phyloP scores from a whole-genome alignment of 2,113 vertebrate species.

The Daboia siamensis region DNA sequence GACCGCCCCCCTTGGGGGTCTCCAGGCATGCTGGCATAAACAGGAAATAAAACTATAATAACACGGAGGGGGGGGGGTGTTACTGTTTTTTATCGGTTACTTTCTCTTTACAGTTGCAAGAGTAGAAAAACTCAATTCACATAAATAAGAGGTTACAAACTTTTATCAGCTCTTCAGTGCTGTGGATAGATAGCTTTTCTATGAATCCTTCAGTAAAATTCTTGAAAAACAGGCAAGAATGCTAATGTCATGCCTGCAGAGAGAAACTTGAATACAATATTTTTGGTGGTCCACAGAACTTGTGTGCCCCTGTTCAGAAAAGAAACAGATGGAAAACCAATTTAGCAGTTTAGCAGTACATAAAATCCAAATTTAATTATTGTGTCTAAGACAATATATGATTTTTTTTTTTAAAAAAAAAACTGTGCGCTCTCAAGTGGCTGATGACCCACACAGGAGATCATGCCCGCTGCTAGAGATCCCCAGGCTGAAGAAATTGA shows the following conservation, averaged over 20 bases:
- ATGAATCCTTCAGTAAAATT: background rate
- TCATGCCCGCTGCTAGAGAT: background rate
- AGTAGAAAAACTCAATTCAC: background rate
- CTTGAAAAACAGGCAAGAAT: background rate
- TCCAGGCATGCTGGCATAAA: too few relatives aligned
- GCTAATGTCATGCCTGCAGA: background rate
- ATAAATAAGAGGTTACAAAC: background rate
- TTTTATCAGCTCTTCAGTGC: background rate
- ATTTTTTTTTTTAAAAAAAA: background rate
- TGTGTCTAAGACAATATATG: background rate
- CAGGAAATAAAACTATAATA: too few relatives aligned
- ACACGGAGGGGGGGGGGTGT: too few relatives aligned
- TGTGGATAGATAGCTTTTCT: background rate
- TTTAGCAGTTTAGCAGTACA: background rate
- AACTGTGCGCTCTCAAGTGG: background rate
- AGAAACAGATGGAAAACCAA: background rate
- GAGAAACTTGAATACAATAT: background rate
- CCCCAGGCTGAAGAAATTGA: too few relatives aligned
- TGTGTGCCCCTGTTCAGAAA: background rate
- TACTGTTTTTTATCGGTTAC: too few relatives aligned
- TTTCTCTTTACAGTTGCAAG: too few relatives aligned
- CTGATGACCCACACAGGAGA: background rate
- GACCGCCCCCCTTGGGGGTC: too few relatives aligned
- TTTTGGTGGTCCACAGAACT: background rate
- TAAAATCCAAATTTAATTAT: background rate